These are phyloP conservation scores for Apamea sordens DNA, from an alignment of 2,888 invertebrate species.

Conservation along the genomic window DNA sequence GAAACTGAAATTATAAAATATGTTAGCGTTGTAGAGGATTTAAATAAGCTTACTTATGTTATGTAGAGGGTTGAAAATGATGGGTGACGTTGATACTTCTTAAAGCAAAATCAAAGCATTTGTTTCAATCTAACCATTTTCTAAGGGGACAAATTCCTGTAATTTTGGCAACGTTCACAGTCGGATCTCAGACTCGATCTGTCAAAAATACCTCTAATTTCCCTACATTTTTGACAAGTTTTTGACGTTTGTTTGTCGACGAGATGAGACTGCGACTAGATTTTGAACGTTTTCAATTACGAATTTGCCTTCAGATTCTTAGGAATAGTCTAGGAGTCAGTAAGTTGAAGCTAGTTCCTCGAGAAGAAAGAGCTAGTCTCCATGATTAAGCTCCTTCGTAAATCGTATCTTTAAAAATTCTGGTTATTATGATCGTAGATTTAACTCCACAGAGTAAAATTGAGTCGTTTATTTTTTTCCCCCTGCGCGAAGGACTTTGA, in stretches of 20 bases:
- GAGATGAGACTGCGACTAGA: no score
- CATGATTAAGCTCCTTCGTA: not conserved
- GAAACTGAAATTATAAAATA: not conserved
- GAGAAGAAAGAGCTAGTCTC: not conserved
- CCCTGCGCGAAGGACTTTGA: constrained; percentile 17
- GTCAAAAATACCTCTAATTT: no score
- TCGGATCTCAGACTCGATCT: no score
- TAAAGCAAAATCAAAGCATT: no score
- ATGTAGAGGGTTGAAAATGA: not conserved
- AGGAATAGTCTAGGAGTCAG: not conserved
- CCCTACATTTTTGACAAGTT: no score
- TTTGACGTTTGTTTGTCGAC: no score
- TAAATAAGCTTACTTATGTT: no score
- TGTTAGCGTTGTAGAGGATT: not conserved
- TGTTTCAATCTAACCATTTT: not conserved
- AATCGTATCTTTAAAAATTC: not conserved
- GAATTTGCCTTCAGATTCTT: not conserved
- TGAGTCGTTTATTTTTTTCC: constrained; percentile 34
- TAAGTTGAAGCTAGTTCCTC: not conserved
- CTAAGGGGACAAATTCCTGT: no score
- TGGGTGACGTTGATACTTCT: no score
- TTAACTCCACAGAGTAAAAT: not conserved
- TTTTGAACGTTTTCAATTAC: no score
- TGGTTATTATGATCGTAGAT: not conserved
- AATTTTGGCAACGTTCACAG: no score